Percentiles rank a stretch among this genome's conserved stretches.
These are phyloP conservation scores for Tetranychus cinnabarinus DNA, from an alignment of 1,140 invertebrate species.

Conservation along the genomic window DNA sequence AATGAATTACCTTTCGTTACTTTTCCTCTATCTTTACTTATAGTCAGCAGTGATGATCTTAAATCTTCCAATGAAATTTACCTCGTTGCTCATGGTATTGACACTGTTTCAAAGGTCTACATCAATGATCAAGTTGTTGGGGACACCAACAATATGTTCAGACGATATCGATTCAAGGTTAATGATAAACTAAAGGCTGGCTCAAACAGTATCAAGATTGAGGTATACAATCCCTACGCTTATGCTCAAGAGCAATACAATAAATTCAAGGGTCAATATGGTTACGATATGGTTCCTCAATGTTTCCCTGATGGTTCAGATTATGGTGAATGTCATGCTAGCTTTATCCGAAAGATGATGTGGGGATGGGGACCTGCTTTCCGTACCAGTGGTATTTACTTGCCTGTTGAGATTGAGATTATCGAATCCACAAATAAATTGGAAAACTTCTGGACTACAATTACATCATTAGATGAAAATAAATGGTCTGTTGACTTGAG, in stretches of 20 bases:
- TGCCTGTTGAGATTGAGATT: constrained; percentile 28
- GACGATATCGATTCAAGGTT: constrained; percentile 49
- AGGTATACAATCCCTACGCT: constrained; percentile 46
- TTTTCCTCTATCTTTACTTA: background rate
- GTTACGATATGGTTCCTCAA: constrained; percentile 45
- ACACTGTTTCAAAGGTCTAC: constrained; percentile 49
- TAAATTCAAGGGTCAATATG: constrained; percentile 21
- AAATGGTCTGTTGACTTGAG: background rate
- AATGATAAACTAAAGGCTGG: constrained; percentile 27
- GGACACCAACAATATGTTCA: constrained; percentile 64
- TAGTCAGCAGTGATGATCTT: constrained; percentile 13
- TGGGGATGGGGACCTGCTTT: constrained; percentile 98
- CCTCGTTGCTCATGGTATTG: constrained; percentile 55
- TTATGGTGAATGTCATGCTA: constrained; percentile 78
- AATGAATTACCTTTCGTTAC: no score
- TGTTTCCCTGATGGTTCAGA: constrained; percentile 45
- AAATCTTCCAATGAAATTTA: constrained; percentile 21
- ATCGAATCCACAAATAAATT: constrained; percentile 16
- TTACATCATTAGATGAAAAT: background rate
- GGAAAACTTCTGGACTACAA: no score
- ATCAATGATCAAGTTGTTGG: constrained; percentile 45
- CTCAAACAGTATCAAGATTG: constrained; percentile 38
- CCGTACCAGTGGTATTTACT: constrained; percentile 72
- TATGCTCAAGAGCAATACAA: constrained; percentile 33
- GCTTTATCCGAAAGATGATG: constrained; percentile 89